phyloP scores from a whole-genome alignment of 1,140 invertebrate genomes.

The Homalodisca vitripennis region DNA sequence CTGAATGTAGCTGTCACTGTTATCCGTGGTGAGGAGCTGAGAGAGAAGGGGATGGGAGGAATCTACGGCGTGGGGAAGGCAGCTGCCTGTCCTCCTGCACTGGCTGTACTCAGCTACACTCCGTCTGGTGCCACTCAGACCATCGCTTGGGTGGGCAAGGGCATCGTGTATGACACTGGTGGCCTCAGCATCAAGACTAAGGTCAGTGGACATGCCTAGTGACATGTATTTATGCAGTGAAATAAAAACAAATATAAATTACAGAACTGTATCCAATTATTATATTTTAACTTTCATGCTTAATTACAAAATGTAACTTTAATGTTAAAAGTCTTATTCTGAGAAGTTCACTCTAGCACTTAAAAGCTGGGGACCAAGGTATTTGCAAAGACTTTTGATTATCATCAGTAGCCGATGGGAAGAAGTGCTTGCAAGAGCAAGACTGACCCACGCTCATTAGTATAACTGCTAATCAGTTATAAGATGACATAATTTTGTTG shows the following conservation, averaged over 20 bases:
- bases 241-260: neutral
- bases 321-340: too few species aligned
- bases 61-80: constrained; percentile 87
- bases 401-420: too few species aligned
- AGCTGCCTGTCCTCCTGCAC: constrained; percentile 70
- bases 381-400: too few species aligned
- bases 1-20: constrained; percentile 60
- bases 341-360: too few species aligned
- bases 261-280: neutral
- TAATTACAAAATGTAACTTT: too few species aligned
- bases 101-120: constrained; percentile 73
- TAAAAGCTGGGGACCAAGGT: too few species aligned
- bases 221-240: neutral
- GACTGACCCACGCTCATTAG: too few species aligned
- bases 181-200: constrained; percentile 88
- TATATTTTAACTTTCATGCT: too few species aligned
- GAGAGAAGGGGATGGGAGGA: constrained; percentile 74
- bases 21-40: constrained; percentile 74
- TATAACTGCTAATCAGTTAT: too few species aligned
- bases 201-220: constrained; percentile 49
- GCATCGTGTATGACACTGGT: constrained; percentile 92
- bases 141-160: constrained; percentile 89
- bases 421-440: too few species aligned
- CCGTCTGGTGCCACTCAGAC: constrained; percentile 64
- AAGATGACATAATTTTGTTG: too few species aligned